These are phyloP conservation scores for Galleria mellonella DNA, from an alignment of 1,140 invertebrate species.

Conservation along the genomic window DNA sequence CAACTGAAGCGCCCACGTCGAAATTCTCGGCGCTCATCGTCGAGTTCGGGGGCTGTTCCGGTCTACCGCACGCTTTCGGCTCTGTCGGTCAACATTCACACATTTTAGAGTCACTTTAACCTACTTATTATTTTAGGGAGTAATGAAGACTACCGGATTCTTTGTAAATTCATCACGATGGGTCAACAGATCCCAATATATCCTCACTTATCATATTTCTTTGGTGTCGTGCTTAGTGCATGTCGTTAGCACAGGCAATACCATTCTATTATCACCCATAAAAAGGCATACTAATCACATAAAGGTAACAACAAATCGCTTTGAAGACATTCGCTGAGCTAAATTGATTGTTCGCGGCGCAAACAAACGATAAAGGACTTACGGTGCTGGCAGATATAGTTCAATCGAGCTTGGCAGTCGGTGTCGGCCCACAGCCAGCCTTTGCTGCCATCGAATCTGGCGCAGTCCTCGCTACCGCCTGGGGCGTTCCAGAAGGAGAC, in stretches of 20 bases:
- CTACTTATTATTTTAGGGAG: too few species aligned
- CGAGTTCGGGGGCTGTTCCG: slow-evolving; percentile 94
- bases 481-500: slow-evolving; percentile 95
- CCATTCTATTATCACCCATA: too few species aligned
- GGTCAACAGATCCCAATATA: too few species aligned
- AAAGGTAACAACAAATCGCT: neutral
- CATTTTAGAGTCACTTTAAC: too few species aligned
- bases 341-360: slow-evolving; percentile 12
- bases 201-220: too few species aligned
- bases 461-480: slow-evolving; percentile 89
- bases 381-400: slow-evolving; percentile 97
- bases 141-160: too few species aligned
- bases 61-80: slow-evolving; percentile 91
- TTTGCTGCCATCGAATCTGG: slow-evolving; percentile 92
- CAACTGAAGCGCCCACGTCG: slow-evolving; percentile 89
- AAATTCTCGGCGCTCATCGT: slow-evolving; percentile 86
- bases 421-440: slow-evolving; percentile 97
- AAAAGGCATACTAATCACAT: too few species aligned
- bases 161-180: too few species aligned
- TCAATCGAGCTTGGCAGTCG: slow-evolving; percentile 88
- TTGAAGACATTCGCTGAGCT: neutral
- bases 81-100: slow-evolving; percentile 69
- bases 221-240: too few species aligned
- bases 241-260: too few species aligned
- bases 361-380: slow-evolving; percentile 68